Evolutionary conservation across 2,113 vertebrate genomes (phyloP).

Genomic region (Okapia johnstoni): DNA sequence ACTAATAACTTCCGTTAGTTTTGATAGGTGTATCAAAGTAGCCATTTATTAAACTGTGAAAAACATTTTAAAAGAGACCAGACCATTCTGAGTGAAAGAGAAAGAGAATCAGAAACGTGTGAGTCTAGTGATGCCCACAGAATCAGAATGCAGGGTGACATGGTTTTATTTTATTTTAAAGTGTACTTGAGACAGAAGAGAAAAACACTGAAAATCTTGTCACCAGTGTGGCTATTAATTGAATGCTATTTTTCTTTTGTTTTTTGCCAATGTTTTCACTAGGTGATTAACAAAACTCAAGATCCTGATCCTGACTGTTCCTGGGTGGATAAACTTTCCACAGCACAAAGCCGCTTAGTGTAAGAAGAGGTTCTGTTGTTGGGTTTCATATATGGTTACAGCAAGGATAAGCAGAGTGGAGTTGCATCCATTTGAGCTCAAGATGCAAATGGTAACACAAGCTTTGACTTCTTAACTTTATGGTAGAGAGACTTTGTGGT

Average conservation of each 20-base stretch:
- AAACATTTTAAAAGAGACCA: background rate
- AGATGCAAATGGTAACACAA: background rate
- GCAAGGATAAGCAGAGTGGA: background rate
- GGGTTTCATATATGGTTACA: background rate
- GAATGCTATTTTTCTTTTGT: background rate
- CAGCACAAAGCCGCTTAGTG: constrained; percentile 81
- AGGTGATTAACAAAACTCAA: constrained; percentile 81
- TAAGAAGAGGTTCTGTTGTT: constrained; percentile 75
- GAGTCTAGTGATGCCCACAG: background rate
- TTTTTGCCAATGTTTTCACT: constrained; percentile 33
- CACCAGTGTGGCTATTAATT: background rate
- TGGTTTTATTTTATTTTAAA: background rate
- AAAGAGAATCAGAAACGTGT: background rate
- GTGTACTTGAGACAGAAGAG: background rate
- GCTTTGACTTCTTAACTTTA: background rate
- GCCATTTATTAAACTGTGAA: background rate
- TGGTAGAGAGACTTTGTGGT: background rate
- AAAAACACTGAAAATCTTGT: background rate
- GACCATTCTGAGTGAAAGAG: background rate
- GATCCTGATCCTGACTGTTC: constrained; percentile 72
- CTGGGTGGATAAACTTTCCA: constrained; percentile 87
- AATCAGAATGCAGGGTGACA: background rate
- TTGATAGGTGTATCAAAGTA: background rate
- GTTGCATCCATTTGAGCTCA: background rate
- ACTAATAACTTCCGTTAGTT: background rate